phyloP scores from a whole-genome alignment of 23 tunicate genomes.

The Botrylloides violaceus region DNA sequence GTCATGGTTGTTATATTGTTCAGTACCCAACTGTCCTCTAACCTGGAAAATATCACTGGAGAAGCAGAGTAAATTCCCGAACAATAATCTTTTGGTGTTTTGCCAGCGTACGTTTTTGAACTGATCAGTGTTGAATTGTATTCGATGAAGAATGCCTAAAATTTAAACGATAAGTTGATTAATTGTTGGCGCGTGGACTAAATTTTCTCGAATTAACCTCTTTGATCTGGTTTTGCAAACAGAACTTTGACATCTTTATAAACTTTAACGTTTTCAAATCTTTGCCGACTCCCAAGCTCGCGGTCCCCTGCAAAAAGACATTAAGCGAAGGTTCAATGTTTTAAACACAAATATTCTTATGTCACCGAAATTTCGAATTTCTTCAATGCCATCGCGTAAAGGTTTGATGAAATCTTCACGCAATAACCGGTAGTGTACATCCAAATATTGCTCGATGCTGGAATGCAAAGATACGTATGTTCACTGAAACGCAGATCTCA shows the following conservation, averaged over 20 bases:
- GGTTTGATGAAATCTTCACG: slow-evolving; percentile 72
- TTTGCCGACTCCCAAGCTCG: neutral
- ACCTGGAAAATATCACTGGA: slow-evolving; percentile 67
- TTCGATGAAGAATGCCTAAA: slow-evolving; percentile 48
- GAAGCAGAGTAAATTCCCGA: slow-evolving; percentile 71
- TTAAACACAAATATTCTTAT: neutral
- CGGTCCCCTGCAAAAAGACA: neutral
- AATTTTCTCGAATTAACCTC: too few species aligned
- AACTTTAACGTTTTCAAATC: neutral
- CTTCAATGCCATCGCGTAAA: slow-evolving; percentile 46
- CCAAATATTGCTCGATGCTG: slow-evolving; percentile 64
- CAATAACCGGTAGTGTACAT: slow-evolving; percentile 59
- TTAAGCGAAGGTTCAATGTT: neutral
- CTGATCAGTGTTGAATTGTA: slow-evolving; percentile 39
- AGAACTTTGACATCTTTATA: neutral
- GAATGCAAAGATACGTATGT: too few species aligned
- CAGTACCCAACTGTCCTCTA: neutral
- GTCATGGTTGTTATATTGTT: neutral
- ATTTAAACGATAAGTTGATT: neutral
- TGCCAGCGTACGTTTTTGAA: slow-evolving; percentile 44
- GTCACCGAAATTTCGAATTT: slow-evolving; percentile 23
- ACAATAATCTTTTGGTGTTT: slow-evolving; percentile 62
- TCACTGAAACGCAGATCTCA: too few species aligned
- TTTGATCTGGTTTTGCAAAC: neutral
- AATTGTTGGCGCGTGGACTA: neutral